A percentile compares a stretch with the other conserved stretches of the same genome.
Evolutionary conservation across 1,140 invertebrate genomes (phyloP).

Genomic region (Tribolium madens): DNA sequence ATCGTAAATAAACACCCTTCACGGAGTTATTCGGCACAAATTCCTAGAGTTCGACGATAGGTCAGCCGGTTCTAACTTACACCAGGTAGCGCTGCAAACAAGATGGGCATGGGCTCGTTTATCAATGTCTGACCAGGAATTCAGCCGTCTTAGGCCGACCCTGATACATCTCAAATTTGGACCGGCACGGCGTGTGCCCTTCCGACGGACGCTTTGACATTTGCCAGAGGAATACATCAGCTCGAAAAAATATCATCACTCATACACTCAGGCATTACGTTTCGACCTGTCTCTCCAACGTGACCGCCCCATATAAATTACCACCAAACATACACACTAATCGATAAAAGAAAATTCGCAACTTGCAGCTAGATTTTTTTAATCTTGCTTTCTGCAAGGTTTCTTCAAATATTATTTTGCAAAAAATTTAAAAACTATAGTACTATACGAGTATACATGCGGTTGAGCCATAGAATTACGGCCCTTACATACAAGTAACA

Average conservation of each 20-base stretch:
- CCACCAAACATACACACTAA: neutral
- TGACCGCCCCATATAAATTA: constrained; percentile 14
- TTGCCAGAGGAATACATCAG: constrained; percentile 47
- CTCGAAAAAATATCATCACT: constrained; percentile 47
- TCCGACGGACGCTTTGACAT: constrained; percentile 47
- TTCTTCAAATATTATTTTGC: too few relatives aligned
- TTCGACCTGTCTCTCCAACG: neutral
- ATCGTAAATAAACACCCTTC: constrained; percentile 54
- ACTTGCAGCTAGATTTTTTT: too few relatives aligned
- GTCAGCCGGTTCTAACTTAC: constrained; percentile 46
- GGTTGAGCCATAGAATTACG: too few relatives aligned
- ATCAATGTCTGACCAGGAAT: constrained; percentile 49
- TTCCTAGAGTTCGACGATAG: constrained; percentile 38
- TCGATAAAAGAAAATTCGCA: neutral
- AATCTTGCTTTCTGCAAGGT: too few relatives aligned
- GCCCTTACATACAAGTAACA: too few relatives aligned
- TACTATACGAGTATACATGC: too few relatives aligned
- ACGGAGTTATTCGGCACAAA: constrained; percentile 49
- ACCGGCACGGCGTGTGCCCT: constrained; percentile 31
- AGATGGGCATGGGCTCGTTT: constrained; percentile 50
- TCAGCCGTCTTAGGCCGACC: constrained; percentile 38
- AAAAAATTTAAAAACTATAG: too few relatives aligned
- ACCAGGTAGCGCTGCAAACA: constrained; percentile 51
- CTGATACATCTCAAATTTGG: constrained; percentile 51
- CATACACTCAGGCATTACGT: constrained; percentile 8